Percentiles rank a stretch among this genome's conserved stretches.
Evolutionary conservation across 2,888 invertebrate species (phyloP).

Genomic region (Dynastes tityus): DNA sequence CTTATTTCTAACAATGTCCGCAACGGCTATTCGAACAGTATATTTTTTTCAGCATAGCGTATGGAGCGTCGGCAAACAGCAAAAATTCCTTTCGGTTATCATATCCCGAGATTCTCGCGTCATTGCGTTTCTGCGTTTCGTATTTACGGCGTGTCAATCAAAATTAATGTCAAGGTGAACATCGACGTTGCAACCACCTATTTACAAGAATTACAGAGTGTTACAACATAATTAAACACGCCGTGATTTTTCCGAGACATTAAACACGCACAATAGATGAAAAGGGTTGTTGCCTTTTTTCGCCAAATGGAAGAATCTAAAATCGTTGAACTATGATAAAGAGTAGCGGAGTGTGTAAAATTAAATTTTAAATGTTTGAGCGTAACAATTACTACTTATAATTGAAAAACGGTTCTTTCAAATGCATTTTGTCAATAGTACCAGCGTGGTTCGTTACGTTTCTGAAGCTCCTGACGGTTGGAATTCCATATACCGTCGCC

Average conservation of each 20-base stretch:
- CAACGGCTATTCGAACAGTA: not conserved
- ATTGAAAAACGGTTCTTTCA: conserved; percentile 48
- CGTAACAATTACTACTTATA: conserved; percentile 50
- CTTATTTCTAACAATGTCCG: not conserved
- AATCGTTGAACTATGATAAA: conserved; percentile 58
- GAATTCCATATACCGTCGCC: conserved; percentile 19
- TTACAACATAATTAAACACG: conserved; percentile 68
- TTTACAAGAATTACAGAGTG: conserved; percentile 59
- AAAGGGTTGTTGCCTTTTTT: conserved; percentile 69
- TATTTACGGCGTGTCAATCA: conserved; percentile 43
- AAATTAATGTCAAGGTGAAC: conserved; percentile 50
- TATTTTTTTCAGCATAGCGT: not conserved
- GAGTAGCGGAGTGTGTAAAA: conserved; percentile 57
- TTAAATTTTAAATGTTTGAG: conserved; percentile 56
- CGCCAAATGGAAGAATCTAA: conserved; percentile 59
- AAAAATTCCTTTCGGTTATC: conserved; percentile 10
- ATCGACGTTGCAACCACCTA: conserved; percentile 38
- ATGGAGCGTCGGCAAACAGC: not conserved
- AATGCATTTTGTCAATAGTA: conserved; percentile 33
- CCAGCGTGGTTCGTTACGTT: conserved; percentile 3
- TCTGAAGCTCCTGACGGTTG: conserved; percentile 7
- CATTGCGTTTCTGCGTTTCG: conserved; percentile 29
- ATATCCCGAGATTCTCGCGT: conserved; percentile 18
- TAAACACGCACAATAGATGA: conserved; percentile 64
- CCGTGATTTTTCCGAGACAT: conserved; percentile 70